phyloP scores from a whole-genome alignment of 1,140 invertebrate genomes.

The Caerostris darwini region DNA sequence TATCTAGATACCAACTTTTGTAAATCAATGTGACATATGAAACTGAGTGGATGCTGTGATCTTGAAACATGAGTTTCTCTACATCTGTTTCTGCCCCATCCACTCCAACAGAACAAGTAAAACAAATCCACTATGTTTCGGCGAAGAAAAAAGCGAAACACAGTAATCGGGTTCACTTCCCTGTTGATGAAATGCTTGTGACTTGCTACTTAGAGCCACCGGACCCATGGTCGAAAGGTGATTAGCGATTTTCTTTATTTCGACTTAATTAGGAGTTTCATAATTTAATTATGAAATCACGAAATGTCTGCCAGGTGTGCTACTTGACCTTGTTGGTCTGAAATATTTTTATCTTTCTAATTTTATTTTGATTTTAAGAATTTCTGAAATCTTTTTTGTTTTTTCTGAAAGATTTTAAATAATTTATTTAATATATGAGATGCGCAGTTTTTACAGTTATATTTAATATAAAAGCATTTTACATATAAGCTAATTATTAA shows the following conservation, averaged over 20 bases:
- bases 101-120: slow-evolving; percentile 73
- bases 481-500: no score
- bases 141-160: slow-evolving; percentile 68
- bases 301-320: not conserved
- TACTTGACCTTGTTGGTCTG: slow-evolving; percentile 8
- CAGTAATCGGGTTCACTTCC: slow-evolving; percentile 86
- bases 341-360: not conserved
- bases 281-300: not conserved
- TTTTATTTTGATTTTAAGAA: not conserved
- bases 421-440: no score
- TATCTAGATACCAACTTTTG: not conserved
- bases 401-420: not conserved
- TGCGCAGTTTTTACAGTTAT: no score
- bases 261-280: not conserved
- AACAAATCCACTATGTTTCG: slow-evolving; percentile 60
- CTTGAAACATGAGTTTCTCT: slow-evolving; percentile 57
- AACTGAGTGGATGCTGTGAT: slow-evolving; percentile 21
- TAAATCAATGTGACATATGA: slow-evolving; percentile 21
- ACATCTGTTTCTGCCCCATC: slow-evolving; percentile 75
- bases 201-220: slow-evolving; percentile 89
- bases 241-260: not conserved
- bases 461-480: no score
- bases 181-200: slow-evolving; percentile 86
- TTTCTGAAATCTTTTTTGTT: no score
- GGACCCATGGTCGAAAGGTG: slow-evolving; percentile 89